These are phyloP conservation scores for Danio choprae DNA, from an alignment of 2,797 vertebrate species.

Conservation along the genomic window DNA sequence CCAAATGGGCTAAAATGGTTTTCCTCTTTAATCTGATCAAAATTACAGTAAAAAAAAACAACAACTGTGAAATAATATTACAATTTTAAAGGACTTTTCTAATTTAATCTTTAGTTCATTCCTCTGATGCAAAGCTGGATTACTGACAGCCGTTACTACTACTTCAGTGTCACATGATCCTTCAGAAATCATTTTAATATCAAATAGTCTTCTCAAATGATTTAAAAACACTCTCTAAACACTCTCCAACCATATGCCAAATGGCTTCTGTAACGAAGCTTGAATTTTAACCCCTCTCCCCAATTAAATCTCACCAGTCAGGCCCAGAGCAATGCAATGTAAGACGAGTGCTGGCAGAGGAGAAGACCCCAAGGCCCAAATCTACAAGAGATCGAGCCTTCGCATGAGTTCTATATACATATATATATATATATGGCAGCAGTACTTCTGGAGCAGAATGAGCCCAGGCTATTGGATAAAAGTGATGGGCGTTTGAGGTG, in stretches of 20 bases:
- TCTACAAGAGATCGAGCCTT: conserved; percentile 66
- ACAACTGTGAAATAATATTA: not conserved
- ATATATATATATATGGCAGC: conserved; percentile 59
- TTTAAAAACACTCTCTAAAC: not conserved
- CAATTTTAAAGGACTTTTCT: not conserved
- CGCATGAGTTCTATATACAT: conserved; percentile 78
- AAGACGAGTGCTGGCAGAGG: conserved; percentile 66
- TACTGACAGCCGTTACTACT: not conserved
- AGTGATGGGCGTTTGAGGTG: conserved; percentile 56
- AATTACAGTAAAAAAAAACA: not conserved
- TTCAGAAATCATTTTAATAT: not conserved
- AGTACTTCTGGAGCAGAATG: conserved; percentile 52
- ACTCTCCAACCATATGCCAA: not conserved
- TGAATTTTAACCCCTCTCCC: not conserved
- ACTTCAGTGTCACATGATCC: not conserved
- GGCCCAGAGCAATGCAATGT: conserved; percentile 66
- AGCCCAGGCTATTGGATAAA: conserved; percentile 72
- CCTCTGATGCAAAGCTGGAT: too few species aligned
- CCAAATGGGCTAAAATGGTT: not conserved
- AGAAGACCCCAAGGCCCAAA: conserved; percentile 64
- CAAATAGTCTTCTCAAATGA: not conserved
- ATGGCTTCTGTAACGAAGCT: not conserved
- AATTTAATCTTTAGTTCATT: not conserved
- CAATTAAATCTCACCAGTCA: conserved; percentile 62
- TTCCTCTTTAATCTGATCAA: not conserved